These are phyloP conservation scores for Brachirus orientalis DNA, from an alignment of 2,113 vertebrate genomes.

Conservation along the genomic window DNA sequence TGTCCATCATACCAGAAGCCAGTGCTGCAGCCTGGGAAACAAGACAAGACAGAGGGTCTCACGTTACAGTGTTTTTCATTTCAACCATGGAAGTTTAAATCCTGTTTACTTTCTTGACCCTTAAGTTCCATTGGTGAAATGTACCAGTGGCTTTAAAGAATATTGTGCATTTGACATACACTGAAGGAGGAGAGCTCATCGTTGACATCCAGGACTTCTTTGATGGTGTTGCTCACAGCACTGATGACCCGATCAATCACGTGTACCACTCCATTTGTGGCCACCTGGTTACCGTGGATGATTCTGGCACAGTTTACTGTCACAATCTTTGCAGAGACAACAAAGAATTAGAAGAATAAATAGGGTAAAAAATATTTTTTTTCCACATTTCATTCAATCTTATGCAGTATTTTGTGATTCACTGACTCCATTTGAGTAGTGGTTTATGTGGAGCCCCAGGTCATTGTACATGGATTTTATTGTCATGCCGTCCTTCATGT, in stretches of 20 bases:
- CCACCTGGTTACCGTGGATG: slow-evolving; percentile 93
- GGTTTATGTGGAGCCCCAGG: slow-evolving; percentile 89
- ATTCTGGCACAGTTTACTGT: slow-evolving; percentile 97
- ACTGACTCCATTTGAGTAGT: slow-evolving; percentile 95
- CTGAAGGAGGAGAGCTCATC: slow-evolving; percentile 88
- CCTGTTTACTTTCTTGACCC: too few species aligned
- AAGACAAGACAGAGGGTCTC: slow-evolving; percentile 2
- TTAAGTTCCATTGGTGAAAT: too few species aligned
- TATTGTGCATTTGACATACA: slow-evolving; percentile 73
- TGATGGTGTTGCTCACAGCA: slow-evolving; percentile 85
- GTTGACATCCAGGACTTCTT: slow-evolving; percentile 83
- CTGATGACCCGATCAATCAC: slow-evolving; percentile 92
- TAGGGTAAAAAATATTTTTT: neutral
- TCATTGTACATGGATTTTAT: slow-evolving; percentile 89
- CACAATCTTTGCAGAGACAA: slow-evolving; percentile 86
- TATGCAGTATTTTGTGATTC: neutral
- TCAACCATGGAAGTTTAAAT: too few species aligned
- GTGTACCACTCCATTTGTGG: slow-evolving; percentile 96
- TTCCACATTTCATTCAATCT: neutral
- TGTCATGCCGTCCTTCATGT: slow-evolving; percentile 90
- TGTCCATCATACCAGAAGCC: slow-evolving; percentile 83
- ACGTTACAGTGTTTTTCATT: neutral
- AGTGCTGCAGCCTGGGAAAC: slow-evolving; percentile 80
- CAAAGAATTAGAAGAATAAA: neutral
- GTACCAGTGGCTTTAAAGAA: neutral